These are phyloP conservation scores for Antheraea pernyi DNA, from an alignment of 1,140 invertebrate genomes.

Conservation along the genomic window DNA sequence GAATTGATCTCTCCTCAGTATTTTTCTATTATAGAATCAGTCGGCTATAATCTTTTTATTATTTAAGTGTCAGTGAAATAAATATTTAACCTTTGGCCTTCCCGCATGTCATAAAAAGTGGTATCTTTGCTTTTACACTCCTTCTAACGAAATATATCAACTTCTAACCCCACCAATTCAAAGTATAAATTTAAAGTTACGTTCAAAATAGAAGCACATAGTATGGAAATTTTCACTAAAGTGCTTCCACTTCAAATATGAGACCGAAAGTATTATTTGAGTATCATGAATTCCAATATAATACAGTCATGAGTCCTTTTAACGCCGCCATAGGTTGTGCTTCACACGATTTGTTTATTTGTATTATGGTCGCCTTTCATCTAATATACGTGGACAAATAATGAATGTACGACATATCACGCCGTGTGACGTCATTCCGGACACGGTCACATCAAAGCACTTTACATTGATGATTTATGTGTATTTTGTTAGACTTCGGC, in stretches of 20 bases:
- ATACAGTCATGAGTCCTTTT: conserved; percentile 57
- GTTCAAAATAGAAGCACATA: background rate
- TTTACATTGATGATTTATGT: conserved; percentile 61
- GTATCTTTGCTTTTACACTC: too few relatives aligned
- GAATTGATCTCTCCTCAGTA: too few relatives aligned
- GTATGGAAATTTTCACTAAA: background rate
- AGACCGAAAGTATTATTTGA: background rate
- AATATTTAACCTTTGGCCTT: too few relatives aligned
- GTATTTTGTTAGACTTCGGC: conserved; percentile 57
- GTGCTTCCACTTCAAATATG: background rate
- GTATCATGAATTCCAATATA: conserved; percentile 47
- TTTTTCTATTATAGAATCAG: too few relatives aligned
- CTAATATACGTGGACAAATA: conserved; percentile 70
- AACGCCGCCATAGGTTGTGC: conserved; percentile 52
- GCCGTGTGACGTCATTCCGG: conserved; percentile 59
- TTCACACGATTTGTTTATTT: conserved; percentile 74
- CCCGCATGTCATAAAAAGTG: too few relatives aligned
- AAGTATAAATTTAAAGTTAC: too few relatives aligned
- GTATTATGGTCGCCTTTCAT: conserved; percentile 70
- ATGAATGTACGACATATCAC: conserved; percentile 67
- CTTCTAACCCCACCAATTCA: too few relatives aligned
- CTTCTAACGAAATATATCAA: too few relatives aligned
- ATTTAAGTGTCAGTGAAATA: too few relatives aligned
- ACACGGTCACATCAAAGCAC: conserved; percentile 68
- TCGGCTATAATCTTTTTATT: too few relatives aligned